These are phyloP conservation scores for Cathartes aura DNA, from an alignment of 2,113 vertebrate genomes.

Conservation along the genomic window DNA sequence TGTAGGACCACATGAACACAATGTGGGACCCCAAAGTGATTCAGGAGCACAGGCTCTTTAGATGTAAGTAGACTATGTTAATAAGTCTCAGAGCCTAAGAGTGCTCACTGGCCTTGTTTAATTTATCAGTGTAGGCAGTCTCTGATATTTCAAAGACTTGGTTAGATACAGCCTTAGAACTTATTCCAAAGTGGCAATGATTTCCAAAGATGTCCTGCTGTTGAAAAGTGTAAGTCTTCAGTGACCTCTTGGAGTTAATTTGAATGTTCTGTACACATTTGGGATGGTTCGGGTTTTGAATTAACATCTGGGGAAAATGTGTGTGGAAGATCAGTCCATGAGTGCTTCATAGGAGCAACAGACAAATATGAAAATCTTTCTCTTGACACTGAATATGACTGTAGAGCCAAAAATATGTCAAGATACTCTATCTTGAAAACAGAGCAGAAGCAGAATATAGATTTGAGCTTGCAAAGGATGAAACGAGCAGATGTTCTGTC, in stretches of 20 bases:
- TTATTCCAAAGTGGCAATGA: background rate
- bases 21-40: background rate
- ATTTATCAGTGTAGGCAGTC: background rate
- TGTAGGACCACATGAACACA: background rate
- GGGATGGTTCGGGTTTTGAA: conserved; percentile 62
- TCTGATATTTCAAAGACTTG: background rate
- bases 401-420: conserved; percentile 73
- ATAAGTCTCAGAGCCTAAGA: background rate
- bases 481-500: conserved; percentile 62
- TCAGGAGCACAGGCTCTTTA: background rate
- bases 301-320: conserved; percentile 50
- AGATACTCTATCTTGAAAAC: conserved; percentile 40
- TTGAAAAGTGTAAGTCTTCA: conserved; percentile 38
- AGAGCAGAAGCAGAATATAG: conserved; percentile 53
- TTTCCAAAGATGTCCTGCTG: conserved; percentile 16
- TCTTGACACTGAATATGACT: conserved; percentile 51
- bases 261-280: conserved; percentile 43
- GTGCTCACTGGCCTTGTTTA: background rate
- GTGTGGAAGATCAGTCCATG: conserved; percentile 48
- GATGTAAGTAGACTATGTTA: background rate
- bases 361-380: conserved; percentile 59
- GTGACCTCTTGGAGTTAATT: conserved; percentile 50
- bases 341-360: conserved; percentile 65
- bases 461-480: conserved; percentile 61
- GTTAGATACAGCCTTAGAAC: conserved; percentile 12